Percentiles rank a stretch among this genome's conserved stretches.
Conservation (phyloP, 2,888 invertebrate species). For the Cataglyphis altisquamis region DNA sequence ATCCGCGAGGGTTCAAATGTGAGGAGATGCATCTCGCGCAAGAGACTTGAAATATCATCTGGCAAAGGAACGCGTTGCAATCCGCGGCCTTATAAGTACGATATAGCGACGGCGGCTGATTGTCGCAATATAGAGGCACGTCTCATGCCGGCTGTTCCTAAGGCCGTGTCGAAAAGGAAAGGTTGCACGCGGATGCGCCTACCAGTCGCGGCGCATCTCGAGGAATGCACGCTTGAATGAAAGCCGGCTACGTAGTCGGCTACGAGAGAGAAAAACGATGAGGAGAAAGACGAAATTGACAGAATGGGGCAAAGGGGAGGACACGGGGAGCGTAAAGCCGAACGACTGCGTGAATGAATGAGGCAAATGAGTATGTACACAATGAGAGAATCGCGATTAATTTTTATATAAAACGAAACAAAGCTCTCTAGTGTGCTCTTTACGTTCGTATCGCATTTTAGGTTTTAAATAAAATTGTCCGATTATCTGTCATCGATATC, state of each 20-base stretch:
- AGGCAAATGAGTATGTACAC: neutral
- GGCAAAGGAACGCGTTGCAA: slow-evolving; percentile 62
- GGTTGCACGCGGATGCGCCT: slow-evolving; percentile 75
- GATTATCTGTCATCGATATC: neutral
- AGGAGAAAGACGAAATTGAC: slow-evolving; percentile 38
- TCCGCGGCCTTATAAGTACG: slow-evolving; percentile 70
- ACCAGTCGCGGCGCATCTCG: slow-evolving; percentile 61
- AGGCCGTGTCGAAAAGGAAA: slow-evolving; percentile 68
- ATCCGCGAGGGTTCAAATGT: slow-evolving; percentile 1
- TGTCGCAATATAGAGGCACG: slow-evolving; percentile 70
- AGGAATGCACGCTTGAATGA: slow-evolving; percentile 74
- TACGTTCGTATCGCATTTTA: neutral
- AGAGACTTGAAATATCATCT: slow-evolving; percentile 68
- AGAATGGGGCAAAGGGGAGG: slow-evolving; percentile 28
- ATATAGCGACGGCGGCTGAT: slow-evolving; percentile 58
- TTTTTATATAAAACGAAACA: slow-evolving; percentile 8
- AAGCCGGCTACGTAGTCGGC: slow-evolving; percentile 46
- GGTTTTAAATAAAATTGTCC: neutral
- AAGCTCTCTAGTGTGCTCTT: no score
- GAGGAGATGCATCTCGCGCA: slow-evolving; percentile 37
- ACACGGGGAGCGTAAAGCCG: neutral
- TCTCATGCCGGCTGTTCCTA: slow-evolving; percentile 62
- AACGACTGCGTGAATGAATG: slow-evolving; percentile 22
- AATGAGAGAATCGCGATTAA: slow-evolving; percentile 18
- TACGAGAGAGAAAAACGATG: slow-evolving; percentile 11